phyloP scores from a whole-genome alignment of 2,797 vertebrate genomes.

The Coendou prehensilis region DNA sequence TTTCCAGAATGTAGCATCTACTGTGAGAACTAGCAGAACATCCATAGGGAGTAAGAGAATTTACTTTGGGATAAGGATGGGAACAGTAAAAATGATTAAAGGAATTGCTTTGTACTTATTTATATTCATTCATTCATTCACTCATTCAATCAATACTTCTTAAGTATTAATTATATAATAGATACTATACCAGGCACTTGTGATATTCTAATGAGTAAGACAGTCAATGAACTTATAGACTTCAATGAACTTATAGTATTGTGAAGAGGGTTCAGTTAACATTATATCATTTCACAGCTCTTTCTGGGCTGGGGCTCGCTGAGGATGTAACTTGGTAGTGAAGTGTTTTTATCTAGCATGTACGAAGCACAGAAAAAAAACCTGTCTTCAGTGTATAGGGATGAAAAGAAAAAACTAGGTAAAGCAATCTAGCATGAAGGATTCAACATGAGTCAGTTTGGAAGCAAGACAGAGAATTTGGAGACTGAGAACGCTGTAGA shows the following conservation, averaged over 20 bases:
- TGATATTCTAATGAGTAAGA: not conserved
- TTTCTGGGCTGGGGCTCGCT: not conserved
- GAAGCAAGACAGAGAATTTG: not conserved
- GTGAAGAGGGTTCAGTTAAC: not conserved
- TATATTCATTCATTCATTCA: not conserved
- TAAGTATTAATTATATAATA: not conserved
- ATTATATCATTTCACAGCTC: not conserved
- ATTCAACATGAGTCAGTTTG: not conserved
- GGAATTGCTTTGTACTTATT: not conserved
- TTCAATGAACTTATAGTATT: not conserved
- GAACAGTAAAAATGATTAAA: constrained; percentile 11
- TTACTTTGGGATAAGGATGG: not conserved
- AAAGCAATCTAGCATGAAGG: not conserved
- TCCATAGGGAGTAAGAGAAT: not conserved
- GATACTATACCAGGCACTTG: not conserved
- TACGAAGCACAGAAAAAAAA: not conserved
- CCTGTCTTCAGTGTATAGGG: not conserved
- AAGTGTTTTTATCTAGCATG: not conserved
- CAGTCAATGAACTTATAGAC: not conserved
- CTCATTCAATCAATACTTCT: not conserved
- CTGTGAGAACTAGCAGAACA: not conserved
- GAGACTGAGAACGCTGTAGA: not conserved
- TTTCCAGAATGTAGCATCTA: not conserved
- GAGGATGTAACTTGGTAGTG: not conserved
- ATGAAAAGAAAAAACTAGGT: not conserved